These are phyloP conservation scores for Sphaeridia pumilis DNA, from an alignment of 2,888 invertebrate genomes.

Conservation along the genomic window DNA sequence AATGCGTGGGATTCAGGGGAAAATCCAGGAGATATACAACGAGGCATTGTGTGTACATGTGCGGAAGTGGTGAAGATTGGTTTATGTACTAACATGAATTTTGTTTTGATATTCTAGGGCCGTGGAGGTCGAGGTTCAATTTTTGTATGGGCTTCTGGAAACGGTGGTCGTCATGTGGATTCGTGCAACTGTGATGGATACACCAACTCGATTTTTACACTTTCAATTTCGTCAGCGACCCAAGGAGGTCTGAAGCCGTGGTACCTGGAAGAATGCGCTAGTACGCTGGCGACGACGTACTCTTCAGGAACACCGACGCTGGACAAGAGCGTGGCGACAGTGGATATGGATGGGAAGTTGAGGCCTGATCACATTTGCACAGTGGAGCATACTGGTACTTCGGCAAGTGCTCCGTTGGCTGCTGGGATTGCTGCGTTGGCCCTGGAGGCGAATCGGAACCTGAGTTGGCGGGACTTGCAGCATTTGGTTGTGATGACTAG, in stretches of 20 bases:
- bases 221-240: conserved; percentile 95
- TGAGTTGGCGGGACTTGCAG: conserved; percentile 99
- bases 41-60: too few species aligned
- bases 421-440: conserved; percentile 87
- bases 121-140: conserved; percentile 88
- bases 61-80: too few species aligned
- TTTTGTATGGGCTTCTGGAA: conserved; percentile 95
- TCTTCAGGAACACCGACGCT: conserved; percentile 84
- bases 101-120: conserved; percentile 44
- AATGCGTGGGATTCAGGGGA: too few species aligned
- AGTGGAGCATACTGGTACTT: conserved; percentile 79
- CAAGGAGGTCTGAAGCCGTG: conserved; percentile 95
- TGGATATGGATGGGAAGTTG: conserved; percentile 80
- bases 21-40: too few species aligned
- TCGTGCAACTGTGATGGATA: conserved; percentile 99
- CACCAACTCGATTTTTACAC: conserved; percentile 96
- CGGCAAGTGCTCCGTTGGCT: conserved; percentile 86
- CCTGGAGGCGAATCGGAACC: conserved; percentile 78
- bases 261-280: conserved; percentile 98
- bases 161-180: conserved; percentile 87
- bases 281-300: conserved; percentile 93
- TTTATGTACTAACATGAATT: too few species aligned
- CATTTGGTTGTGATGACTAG: conserved; percentile 89
- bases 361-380: conserved; percentile 73
- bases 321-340: conserved; percentile 82